Conservation (phyloP, 2,113 vertebrate genomes). For the Zosterops pallidus region DNA sequence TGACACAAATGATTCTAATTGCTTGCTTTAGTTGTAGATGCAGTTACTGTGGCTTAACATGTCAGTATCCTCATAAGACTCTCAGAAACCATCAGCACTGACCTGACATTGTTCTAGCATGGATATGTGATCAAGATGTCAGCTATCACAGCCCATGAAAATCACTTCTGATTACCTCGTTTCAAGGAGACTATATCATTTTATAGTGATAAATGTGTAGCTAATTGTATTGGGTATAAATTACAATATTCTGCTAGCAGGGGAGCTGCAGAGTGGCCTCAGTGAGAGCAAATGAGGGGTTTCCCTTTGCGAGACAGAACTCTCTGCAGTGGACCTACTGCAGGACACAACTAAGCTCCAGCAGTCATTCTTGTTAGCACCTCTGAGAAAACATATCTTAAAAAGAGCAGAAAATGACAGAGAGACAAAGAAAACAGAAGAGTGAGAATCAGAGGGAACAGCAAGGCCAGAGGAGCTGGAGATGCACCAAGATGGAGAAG, state of each 20-base stretch:
- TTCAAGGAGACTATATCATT: neutral
- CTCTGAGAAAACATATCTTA: neutral
- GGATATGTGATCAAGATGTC: neutral
- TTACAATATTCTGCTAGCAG: neutral
- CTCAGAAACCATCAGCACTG: neutral
- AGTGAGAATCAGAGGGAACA: neutral
- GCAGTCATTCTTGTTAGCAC: neutral
- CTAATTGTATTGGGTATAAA: neutral
- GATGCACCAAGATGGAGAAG: neutral
- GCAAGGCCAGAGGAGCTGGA: neutral
- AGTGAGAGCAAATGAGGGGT: neutral
- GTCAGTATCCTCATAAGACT: neutral
- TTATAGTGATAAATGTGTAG: neutral
- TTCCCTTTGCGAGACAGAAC: neutral
- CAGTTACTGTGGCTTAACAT: neutral
- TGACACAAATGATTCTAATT: neutral
- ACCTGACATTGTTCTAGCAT: neutral
- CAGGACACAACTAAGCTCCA: neutral
- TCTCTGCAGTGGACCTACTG: neutral
- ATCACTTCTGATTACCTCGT: neutral
- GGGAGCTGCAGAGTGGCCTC: neutral
- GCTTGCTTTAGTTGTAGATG: neutral
- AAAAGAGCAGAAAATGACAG: neutral
- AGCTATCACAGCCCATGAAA: neutral
- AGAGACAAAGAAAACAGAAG: neutral